Conservation (phyloP, 2,888 invertebrate species). For the Tanytarsus gracilentus region DNA sequence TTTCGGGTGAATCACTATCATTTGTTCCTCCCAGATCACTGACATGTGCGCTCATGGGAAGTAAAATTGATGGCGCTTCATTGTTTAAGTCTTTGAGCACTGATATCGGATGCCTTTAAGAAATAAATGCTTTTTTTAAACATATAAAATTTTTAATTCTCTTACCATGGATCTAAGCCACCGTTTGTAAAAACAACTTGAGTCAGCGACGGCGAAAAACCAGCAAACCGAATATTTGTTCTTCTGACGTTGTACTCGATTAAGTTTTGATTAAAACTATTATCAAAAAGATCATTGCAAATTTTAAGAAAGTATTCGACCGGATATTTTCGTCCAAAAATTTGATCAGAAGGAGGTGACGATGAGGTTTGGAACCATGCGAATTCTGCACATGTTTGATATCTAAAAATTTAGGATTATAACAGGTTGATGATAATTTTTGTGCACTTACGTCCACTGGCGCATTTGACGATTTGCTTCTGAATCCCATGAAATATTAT, state of each 20-base stretch:
- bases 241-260: slow-evolving; percentile 30
- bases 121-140: not conserved
- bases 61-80: slow-evolving; percentile 34
- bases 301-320: slow-evolving; percentile 34
- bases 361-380: slow-evolving; percentile 73
- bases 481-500: not conserved
- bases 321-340: slow-evolving; percentile 44
- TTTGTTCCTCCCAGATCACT: slow-evolving; percentile 37
- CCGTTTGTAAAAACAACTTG: slow-evolving; percentile 50
- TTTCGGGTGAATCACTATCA: slow-evolving; percentile 34
- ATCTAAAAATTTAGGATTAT: no score
- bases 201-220: slow-evolving; percentile 41
- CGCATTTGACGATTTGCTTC: slow-evolving; percentile 38
- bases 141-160: not conserved
- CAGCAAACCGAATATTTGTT: slow-evolving; percentile 47
- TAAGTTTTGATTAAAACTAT: not conserved
- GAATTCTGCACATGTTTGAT: slow-evolving; percentile 79
- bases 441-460: no score
- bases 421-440: no score
- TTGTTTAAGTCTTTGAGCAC: slow-evolving; percentile 37
- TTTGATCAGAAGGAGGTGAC: slow-evolving; percentile 48
- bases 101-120: slow-evolving; percentile 43
- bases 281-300: slow-evolving; percentile 37
- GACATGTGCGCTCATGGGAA: slow-evolving; percentile 39
- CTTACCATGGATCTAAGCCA: slow-evolving; percentile 47